A percentile compares a stretch with the other conserved stretches of the same genome.
Evolutionary conservation across 2,888 invertebrate genomes (phyloP).

Genomic region (Drosophila melanosoma): DNA sequence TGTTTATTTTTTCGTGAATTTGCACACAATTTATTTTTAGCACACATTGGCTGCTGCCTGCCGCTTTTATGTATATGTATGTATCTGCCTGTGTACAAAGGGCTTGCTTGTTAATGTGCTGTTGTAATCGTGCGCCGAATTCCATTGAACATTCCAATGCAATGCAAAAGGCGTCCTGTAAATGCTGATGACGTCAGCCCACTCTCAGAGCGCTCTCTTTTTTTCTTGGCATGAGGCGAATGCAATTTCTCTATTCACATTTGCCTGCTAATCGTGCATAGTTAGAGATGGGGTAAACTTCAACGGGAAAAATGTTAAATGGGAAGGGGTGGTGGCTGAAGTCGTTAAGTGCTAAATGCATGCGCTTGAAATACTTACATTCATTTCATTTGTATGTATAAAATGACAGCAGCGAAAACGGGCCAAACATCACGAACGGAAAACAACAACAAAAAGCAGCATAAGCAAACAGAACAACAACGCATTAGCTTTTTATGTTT

Average conservation of each 20-base stretch:
- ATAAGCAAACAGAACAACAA: conserved; percentile 19
- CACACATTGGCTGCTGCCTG: conserved; percentile 33
- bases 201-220: not conserved
- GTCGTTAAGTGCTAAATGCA: conserved; percentile 58
- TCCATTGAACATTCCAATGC: conserved; percentile 26
- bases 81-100: conserved; percentile 6
- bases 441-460: conserved; percentile 20
- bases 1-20: conserved; percentile 42
- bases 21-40: conserved; percentile 58
- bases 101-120: conserved; percentile 6
- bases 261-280: conserved; percentile 35
- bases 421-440: conserved; percentile 67
- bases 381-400: conserved; percentile 33
- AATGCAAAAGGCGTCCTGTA: conserved; percentile 21
- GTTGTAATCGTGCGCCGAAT: conserved; percentile 23
- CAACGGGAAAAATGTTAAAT: not conserved
- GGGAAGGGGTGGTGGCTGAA: not conserved
- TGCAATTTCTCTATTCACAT: conserved; percentile 61
- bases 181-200: conserved; percentile 38
- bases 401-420: conserved; percentile 51
- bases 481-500: conserved; percentile 17
- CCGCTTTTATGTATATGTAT: conserved; percentile 4
- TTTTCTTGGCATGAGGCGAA: not conserved
- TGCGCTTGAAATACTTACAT: conserved; percentile 36
- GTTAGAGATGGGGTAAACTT: conserved; percentile 10